phyloP scores from a whole-genome alignment of 2,797 vertebrate species.

The Nyctalus aviator region DNA sequence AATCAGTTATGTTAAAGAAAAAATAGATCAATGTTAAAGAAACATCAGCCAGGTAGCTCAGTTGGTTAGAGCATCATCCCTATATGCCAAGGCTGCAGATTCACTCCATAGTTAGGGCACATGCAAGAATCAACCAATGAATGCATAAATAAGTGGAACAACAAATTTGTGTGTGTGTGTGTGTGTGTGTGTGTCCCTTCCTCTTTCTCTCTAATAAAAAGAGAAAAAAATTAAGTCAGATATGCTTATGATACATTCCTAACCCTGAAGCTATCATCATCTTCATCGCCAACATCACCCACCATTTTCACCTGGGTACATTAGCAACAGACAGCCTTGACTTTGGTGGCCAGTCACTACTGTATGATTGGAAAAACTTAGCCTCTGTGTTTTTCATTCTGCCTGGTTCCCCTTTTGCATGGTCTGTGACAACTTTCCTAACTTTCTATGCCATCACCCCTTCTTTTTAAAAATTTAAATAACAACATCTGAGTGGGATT shows the following conservation, averaged over 20 bases:
- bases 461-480: background rate
- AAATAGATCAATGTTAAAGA: background rate
- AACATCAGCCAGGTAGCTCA: background rate
- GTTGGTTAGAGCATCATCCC: background rate
- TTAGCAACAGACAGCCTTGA: background rate
- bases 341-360: background rate
- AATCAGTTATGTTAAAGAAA: background rate
- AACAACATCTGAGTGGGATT: background rate
- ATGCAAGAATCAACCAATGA: background rate
- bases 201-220: background rate
- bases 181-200: background rate
- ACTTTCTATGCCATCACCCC: background rate
- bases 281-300: background rate
- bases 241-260: background rate
- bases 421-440: background rate
- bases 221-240: background rate
- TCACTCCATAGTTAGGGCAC: background rate
- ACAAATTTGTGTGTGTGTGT: background rate
- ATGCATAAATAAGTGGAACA: background rate
- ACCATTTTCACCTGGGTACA: background rate
- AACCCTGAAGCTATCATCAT: background rate
- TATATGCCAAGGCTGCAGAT: background rate
- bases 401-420: background rate
- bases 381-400: background rate
- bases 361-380: background rate